Evolutionary conservation across 2,113 vertebrate species (phyloP).

Genomic region (Felis chaus): DNA sequence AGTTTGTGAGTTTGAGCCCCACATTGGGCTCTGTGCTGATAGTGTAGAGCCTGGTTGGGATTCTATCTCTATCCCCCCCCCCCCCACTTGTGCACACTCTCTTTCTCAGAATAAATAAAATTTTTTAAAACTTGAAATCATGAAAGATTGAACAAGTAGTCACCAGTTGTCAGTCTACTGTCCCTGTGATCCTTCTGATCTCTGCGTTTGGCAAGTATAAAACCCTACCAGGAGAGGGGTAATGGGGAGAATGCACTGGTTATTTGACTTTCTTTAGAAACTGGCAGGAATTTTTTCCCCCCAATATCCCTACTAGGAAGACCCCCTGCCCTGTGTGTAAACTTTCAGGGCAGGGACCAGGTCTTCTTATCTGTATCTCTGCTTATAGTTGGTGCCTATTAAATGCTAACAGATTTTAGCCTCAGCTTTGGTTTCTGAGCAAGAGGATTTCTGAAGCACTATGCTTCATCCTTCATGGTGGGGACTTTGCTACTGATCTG

Average conservation of each 20-base stretch:
- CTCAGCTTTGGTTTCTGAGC: constrained; percentile 13
- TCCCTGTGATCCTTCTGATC: not conserved
- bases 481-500: not conserved
- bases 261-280: not conserved
- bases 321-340: not conserved
- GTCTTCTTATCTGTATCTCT: not conserved
- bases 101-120: too few species aligned
- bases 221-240: not conserved
- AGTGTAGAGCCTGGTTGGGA: too few species aligned
- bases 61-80: too few species aligned
- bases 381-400: not conserved
- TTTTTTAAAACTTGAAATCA: too few species aligned
- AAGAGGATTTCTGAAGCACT: not conserved
- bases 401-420: not conserved
- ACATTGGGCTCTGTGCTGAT: too few species aligned
- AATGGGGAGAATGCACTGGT: not conserved
- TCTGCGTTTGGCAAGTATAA: not conserved
- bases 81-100: too few species aligned
- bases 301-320: not conserved
- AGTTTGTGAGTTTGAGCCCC: too few species aligned
- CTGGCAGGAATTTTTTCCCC: not conserved
- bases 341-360: not conserved
- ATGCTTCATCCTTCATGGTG: not conserved
- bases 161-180: not conserved
- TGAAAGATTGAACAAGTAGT: not conserved